Conservation (phyloP, 2,888 invertebrate genomes). For the Phragmatobia fuliginosa region DNA sequence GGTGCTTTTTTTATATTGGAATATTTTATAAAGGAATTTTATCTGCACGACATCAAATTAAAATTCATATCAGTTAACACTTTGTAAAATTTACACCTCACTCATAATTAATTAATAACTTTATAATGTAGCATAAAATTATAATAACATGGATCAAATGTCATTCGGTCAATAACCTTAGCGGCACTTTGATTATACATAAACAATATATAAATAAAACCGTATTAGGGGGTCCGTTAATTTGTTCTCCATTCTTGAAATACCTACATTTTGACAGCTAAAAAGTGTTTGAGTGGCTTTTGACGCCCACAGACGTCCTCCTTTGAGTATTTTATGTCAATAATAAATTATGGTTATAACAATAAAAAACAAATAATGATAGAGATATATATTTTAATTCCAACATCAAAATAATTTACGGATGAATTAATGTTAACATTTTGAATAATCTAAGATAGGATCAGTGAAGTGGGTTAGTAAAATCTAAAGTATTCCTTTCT, state of each 20-base stretch:
- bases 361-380: constrained; percentile 1
- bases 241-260: constrained; percentile 6
- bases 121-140: background rate
- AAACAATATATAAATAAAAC: constrained; percentile 12
- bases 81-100: background rate
- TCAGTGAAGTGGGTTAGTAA: background rate
- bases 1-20: too few species aligned
- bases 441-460: background rate
- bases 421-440: background rate
- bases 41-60: background rate
- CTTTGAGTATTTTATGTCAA: constrained; percentile 10
- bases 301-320: constrained; percentile 11
- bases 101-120: background rate
- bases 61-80: background rate
- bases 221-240: constrained; percentile 13
- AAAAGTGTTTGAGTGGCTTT: constrained; percentile 3
- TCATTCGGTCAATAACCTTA: constrained; percentile 27
- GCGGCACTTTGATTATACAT: constrained; percentile 6
- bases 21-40: background rate
- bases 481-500: too few species aligned
- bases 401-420: background rate
- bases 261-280: constrained; percentile 4
- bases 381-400: background rate
- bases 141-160: constrained; percentile 6
- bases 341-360: background rate